Percentiles rank a stretch among this genome's conserved stretches.
Conservation (phyloP, 2,797 vertebrate species). For the Leptodactylus fallax region DNA sequence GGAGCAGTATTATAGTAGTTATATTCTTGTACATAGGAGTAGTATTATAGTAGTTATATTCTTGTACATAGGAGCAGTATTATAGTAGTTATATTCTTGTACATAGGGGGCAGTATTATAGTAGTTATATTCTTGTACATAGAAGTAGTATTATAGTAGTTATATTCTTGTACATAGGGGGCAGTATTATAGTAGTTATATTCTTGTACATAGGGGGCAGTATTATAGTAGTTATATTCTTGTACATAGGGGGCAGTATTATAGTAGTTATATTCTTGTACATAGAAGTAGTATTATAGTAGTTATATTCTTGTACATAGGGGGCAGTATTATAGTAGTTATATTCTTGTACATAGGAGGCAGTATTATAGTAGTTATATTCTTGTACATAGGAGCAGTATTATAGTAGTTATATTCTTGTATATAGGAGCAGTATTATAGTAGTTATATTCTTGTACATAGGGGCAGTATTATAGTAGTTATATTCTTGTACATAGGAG, state of each 20-base stretch:
- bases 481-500: constrained; percentile 5
- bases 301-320: constrained; percentile 7
- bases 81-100: too few relatives aligned
- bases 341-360: constrained; percentile 15
- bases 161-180: too few relatives aligned
- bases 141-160: too few relatives aligned
- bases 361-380: constrained; percentile 13
- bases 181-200: too few relatives aligned
- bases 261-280: constrained; percentile 18
- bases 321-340: constrained; percentile 16
- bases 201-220: not conserved
- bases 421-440: constrained; percentile 1
- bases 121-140: too few relatives aligned
- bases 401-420: constrained; percentile 11
- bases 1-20: constrained; percentile 5
- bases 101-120: too few relatives aligned
- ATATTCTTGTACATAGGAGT: not conserved
- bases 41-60: constrained; percentile 17
- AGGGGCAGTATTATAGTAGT: constrained; percentile 5
- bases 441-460: constrained; percentile 13
- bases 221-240: constrained; percentile 23
- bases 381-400: not conserved
- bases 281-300: not conserved
- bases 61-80: not conserved
- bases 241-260: not conserved